Evolutionary conservation across 2,797 vertebrate species (phyloP).

Genomic region (Danio aesculapii): DNA sequence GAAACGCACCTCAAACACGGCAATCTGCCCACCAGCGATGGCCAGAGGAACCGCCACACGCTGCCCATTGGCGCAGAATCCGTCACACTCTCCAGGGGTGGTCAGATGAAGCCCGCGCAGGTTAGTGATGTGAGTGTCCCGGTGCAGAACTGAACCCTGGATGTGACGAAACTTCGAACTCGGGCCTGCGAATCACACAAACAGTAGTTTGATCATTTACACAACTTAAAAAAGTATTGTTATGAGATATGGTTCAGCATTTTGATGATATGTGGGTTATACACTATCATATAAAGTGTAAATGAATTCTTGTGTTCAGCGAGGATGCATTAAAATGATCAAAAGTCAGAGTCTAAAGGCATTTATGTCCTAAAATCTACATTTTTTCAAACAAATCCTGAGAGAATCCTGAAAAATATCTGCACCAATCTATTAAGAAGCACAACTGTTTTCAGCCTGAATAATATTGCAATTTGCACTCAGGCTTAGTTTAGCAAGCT

Average conservation of each 20-base stretch:
- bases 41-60: constrained; percentile 87
- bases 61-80: constrained; percentile 88
- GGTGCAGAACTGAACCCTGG: constrained; percentile 87
- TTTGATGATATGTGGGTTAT: background rate
- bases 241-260: background rate
- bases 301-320: background rate
- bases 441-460: too few relatives aligned
- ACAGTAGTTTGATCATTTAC: background rate
- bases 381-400: too few relatives aligned
- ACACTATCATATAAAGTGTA: background rate
- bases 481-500: too few relatives aligned
- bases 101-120: constrained; percentile 92
- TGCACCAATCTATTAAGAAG: too few relatives aligned
- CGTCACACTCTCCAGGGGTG: constrained; percentile 91
- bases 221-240: background rate
- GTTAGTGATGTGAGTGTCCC: constrained; percentile 92
- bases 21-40: constrained; percentile 90
- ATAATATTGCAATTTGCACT: too few relatives aligned
- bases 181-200: constrained; percentile 77
- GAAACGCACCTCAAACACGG: constrained; percentile 85
- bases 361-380: too few relatives aligned
- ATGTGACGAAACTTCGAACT: constrained; percentile 91
- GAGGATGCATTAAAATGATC: too few relatives aligned
- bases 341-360: too few relatives aligned
- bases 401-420: too few relatives aligned